Conservation (phyloP, 1,140 invertebrate species). For the Caenorhabditis tropicalis region DNA sequence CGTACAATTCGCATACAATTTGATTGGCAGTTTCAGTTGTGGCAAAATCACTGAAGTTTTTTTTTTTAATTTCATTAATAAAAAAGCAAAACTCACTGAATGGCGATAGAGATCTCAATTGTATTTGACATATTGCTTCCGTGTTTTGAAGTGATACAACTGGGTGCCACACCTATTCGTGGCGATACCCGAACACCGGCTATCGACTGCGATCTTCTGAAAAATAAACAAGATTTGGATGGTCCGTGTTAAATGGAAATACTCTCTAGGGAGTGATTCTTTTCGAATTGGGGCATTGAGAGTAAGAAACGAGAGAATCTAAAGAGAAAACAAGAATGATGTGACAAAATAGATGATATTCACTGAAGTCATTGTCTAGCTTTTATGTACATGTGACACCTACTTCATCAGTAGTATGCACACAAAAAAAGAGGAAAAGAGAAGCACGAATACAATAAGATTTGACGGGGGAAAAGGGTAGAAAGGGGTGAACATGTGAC, state of each 20-base stretch:
- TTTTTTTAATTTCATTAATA: background rate
- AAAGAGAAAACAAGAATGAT: slow-evolving; percentile 12
- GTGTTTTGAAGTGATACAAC: background rate
- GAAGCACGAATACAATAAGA: slow-evolving; percentile 26
- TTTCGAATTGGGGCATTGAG: background rate
- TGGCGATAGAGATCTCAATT: slow-evolving; percentile 15
- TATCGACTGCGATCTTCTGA: slow-evolving; percentile 38
- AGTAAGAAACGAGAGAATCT: background rate
- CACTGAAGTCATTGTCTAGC: background rate
- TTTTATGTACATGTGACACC: background rate
- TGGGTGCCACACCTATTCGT: slow-evolving; percentile 2
- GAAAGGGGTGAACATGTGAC: background rate
- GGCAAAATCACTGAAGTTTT: background rate
- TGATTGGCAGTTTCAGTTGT: slow-evolving; percentile 8
- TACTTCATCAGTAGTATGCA: background rate
- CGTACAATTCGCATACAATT: slow-evolving; percentile 34
- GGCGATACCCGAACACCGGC: slow-evolving; percentile 32
- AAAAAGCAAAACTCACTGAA: slow-evolving; percentile 20
- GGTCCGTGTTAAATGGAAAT: background rate
- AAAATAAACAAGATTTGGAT: slow-evolving; percentile 12
- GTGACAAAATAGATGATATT: slow-evolving; percentile 13
- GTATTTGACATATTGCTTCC: slow-evolving; percentile 1
- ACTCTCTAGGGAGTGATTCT: slow-evolving; percentile 15
- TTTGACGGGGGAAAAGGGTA: background rate
- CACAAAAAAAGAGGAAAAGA: background rate